Conservation (phyloP, 1,140 invertebrate genomes). For the Ganaspis sp. region DNA sequence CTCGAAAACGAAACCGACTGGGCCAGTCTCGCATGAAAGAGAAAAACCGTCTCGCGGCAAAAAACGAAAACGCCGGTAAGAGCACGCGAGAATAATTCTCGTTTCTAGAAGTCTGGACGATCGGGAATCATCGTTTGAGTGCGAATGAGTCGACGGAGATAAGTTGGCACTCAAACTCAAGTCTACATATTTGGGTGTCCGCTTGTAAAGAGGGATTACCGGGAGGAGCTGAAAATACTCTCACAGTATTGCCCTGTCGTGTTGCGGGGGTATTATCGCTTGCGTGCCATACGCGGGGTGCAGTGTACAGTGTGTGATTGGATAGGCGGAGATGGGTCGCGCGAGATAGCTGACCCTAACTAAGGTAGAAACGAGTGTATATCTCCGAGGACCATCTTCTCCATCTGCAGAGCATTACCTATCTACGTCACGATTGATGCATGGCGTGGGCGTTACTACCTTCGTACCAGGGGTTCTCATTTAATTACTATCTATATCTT, state of each 20-base stretch:
- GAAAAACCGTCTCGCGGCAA: constrained; percentile 28
- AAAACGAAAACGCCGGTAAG: constrained; percentile 1
- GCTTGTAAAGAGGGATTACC: constrained; percentile 14
- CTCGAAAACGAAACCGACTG: constrained; percentile 13
- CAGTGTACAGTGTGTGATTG: constrained; percentile 74
- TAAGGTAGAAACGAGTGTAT: constrained; percentile 68
- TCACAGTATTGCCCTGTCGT: constrained; percentile 59
- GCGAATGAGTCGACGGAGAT: not conserved
- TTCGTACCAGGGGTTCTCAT: constrained; percentile 56
- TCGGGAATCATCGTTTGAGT: not conserved
- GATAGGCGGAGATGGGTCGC: constrained; percentile 77
- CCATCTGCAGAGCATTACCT: constrained; percentile 72
- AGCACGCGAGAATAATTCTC: constrained; percentile 20
- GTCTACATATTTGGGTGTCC: constrained; percentile 7
- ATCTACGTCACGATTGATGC: constrained; percentile 75
- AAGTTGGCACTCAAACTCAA: not conserved
- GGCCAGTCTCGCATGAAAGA: not conserved
- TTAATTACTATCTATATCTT: constrained; percentile 52
- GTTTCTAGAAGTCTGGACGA: constrained; percentile 3
- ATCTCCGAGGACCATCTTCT: constrained; percentile 75
- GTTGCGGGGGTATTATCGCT: constrained; percentile 65
- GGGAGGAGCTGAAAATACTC: constrained; percentile 57
- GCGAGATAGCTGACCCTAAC: constrained; percentile 75
- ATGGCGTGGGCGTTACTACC: constrained; percentile 75
- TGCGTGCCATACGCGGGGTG: constrained; percentile 63